Percentiles rank a stretch among this genome's conserved stretches.
Conservation (phyloP, 2,113 vertebrate species). For the Hiodon tergisus region DNA sequence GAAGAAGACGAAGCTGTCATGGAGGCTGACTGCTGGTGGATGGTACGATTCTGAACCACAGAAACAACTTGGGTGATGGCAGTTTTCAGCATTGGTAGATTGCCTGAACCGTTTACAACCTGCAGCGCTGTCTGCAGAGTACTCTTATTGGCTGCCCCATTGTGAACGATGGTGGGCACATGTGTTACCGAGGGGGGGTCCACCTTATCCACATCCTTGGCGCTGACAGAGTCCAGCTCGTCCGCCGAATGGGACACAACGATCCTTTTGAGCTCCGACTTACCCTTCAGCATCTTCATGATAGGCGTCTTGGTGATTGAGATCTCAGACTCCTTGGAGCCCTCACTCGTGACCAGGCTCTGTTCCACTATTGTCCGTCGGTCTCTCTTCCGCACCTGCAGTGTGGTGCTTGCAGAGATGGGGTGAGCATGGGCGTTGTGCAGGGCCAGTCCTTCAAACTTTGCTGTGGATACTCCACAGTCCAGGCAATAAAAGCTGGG, state of each 20-base stretch:
- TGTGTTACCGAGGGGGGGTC: conserved; percentile 59
- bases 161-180: conserved; percentile 67
- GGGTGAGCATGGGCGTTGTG: conserved; percentile 80
- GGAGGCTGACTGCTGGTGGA: conserved; percentile 59
- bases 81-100: conserved; percentile 77
- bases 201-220: conserved; percentile 50
- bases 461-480: conserved; percentile 77
- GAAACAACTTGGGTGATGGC: conserved; percentile 87
- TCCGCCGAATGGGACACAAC: conserved; percentile 69
- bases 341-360: conserved; percentile 46
- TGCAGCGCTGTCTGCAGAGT: conserved; percentile 67
- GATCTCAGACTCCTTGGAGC: conserved; percentile 72
- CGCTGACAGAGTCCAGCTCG: conserved; percentile 52
- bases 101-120: conserved; percentile 70
- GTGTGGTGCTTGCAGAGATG: conserved; percentile 61
- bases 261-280: conserved; percentile 85
- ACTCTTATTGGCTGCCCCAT: conserved; percentile 59
- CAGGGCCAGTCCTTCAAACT: conserved; percentile 81
- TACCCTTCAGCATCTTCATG: conserved; percentile 94
- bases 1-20: conserved; percentile 43
- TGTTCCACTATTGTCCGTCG: conserved; percentile 74
- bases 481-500: conserved; percentile 76
- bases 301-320: conserved; percentile 95
- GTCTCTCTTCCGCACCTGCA: conserved; percentile 77
- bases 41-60: conserved; percentile 70